These are phyloP conservation scores for Chrysaora quinquecirrha DNA, from an alignment of 30 jellyfish, hydroid and myxozoan species.

Conservation along the genomic window DNA sequence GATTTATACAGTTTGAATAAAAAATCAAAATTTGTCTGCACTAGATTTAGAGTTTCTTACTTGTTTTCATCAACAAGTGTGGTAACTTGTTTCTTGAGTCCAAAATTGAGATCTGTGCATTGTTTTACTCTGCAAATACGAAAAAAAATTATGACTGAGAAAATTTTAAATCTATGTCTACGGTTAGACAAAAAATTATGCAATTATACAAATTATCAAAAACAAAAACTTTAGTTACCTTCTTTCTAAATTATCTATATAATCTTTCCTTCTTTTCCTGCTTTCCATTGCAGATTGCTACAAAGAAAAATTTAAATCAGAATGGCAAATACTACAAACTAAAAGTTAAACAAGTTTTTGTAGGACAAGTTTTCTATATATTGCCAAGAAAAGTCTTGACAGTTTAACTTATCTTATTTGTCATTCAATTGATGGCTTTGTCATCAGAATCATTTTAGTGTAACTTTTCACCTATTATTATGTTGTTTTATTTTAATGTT, in stretches of 20 bases:
- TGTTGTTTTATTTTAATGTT: too few relatives aligned
- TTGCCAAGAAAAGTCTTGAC: too few relatives aligned
- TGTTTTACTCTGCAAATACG: conserved; percentile 75
- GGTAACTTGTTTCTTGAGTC: conserved; percentile 80
- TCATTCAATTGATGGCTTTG: too few relatives aligned
- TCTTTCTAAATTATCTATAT: conserved; percentile 85
- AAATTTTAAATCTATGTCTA: too few relatives aligned
- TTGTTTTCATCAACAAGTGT: conserved; percentile 81
- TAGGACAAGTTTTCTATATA: too few relatives aligned
- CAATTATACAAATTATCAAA: not conserved
- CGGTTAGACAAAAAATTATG: not conserved
- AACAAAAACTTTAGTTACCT: conserved; percentile 36
- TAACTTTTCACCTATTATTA: too few relatives aligned
- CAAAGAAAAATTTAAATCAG: not conserved
- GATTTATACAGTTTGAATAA: too few relatives aligned
- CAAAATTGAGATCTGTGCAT: conserved; percentile 79
- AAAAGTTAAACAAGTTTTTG: too few relatives aligned
- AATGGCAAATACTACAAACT: not conserved
- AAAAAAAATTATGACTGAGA: not conserved
- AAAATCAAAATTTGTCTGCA: too few relatives aligned
- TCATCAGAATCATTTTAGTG: too few relatives aligned
- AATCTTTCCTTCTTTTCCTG: conserved; percentile 88
- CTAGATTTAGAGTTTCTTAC: too few relatives aligned
- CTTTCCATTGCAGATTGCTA: conserved; percentile 99
- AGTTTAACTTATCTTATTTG: too few relatives aligned